Percentiles rank a stretch among this genome's conserved stretches.
These are phyloP conservation scores for Clarias pachynema DNA, from an alignment of 2,797 vertebrate genomes.

Conservation along the genomic window DNA sequence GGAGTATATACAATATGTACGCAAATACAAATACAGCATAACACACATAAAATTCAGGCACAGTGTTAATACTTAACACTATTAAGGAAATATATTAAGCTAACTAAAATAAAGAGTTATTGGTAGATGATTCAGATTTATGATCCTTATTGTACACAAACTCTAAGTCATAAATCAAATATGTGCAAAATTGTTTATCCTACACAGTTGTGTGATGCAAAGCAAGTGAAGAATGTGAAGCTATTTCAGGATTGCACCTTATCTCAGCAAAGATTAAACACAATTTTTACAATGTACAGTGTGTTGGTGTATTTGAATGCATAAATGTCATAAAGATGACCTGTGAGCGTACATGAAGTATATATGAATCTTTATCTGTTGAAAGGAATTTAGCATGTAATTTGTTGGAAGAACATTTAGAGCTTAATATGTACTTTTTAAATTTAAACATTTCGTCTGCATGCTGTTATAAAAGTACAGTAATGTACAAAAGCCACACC, in stretches of 20 bases:
- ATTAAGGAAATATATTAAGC: no score
- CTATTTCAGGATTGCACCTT: background rate
- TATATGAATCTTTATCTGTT: background rate
- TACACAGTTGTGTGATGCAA: background rate
- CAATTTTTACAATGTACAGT: background rate
- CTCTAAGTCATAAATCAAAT: conserved; percentile 18
- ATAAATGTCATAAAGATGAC: background rate
- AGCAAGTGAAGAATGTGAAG: conserved; percentile 10
- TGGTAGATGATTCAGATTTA: background rate
- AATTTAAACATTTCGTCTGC: background rate
- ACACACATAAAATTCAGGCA: background rate
- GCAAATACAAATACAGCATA: background rate
- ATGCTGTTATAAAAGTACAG: background rate
- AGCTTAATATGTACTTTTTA: background rate
- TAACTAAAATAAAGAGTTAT: conserved; percentile 3
- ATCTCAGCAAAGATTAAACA: background rate
- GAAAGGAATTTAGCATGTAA: background rate
- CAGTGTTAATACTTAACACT: background rate
- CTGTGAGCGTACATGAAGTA: background rate
- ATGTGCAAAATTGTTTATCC: conserved; percentile 2
- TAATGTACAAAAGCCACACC: no score
- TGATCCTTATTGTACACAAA: background rate
- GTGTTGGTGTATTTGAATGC: background rate
- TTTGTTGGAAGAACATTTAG: background rate
- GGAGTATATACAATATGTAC: background rate